Percentiles rank a stretch among this genome's conserved stretches.
phyloP scores from a whole-genome alignment of 2,797 vertebrate genomes.

The Gymnopithys bicolor region DNA sequence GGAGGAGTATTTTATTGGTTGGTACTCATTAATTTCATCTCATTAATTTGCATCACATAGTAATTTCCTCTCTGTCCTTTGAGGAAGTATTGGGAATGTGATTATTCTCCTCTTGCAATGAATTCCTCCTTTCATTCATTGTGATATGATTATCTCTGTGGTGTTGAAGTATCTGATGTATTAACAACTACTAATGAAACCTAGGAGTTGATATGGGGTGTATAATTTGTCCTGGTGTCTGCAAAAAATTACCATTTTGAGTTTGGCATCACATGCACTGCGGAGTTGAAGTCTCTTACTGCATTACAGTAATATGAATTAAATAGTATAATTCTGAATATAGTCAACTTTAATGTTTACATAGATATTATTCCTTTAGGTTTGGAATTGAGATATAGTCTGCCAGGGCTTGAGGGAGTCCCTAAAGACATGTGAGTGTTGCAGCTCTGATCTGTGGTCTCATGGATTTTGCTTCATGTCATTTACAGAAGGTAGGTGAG shows the following conservation, averaged over 20 bases:
- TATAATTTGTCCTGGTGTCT: neutral
- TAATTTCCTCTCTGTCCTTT: constrained; percentile 33
- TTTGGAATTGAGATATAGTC: neutral
- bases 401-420: neutral
- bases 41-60: constrained; percentile 17
- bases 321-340: neutral
- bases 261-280: neutral
- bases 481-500: neutral
- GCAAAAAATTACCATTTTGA: neutral
- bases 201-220: neutral
- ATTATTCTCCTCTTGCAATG: neutral
- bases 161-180: constrained; percentile 8
- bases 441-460: neutral
- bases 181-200: constrained; percentile 29
- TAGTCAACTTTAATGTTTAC: neutral
- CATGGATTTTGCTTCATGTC: neutral
- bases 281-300: neutral
- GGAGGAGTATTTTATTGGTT: neutral
- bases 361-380: neutral
- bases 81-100: neutral
- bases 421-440: neutral
- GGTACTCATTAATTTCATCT: constrained; percentile 25
- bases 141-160: neutral
- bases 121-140: constrained; percentile 29
- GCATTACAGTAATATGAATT: neutral